Evolutionary conservation across 92 coral and sea anemone species (phyloP).

Genomic region (Porites lobata): DNA sequence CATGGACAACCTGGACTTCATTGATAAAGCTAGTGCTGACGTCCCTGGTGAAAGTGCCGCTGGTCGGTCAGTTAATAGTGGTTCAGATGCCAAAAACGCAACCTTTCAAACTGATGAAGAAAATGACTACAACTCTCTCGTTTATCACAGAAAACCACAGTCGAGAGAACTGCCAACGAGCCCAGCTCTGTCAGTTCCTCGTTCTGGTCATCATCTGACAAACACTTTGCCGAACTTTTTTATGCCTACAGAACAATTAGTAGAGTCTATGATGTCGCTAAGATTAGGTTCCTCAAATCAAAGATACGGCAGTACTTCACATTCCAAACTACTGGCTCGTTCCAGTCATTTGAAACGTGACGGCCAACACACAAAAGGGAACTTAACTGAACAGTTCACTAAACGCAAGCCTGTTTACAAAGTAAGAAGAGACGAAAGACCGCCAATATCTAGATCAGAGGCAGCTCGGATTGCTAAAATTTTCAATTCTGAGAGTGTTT

Average conservation of each 20-base stretch:
- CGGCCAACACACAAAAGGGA: slow-evolving; percentile 24
- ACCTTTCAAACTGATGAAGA: slow-evolving; percentile 2
- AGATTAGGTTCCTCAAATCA: slow-evolving; percentile 72
- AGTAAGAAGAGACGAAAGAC: slow-evolving; percentile 64
- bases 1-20: background rate
- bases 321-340: slow-evolving; percentile 77
- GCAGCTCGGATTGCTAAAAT: slow-evolving; percentile 93
- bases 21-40: slow-evolving; percentile 5
- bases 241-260: slow-evolving; percentile 92
- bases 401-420: slow-evolving; percentile 68
- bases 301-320: background rate
- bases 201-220: background rate
- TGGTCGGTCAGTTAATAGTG: background rate
- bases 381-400: slow-evolving; percentile 68
- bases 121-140: background rate
- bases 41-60: background rate
- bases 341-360: slow-evolving; percentile 4
- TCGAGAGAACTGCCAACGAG: background rate
- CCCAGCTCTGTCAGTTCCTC: background rate
- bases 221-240: slow-evolving; percentile 87
- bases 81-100: background rate
- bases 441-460: slow-evolving; percentile 86
- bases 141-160: background rate
- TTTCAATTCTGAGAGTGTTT: slow-evolving; percentile 54
- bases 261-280: slow-evolving; percentile 91